Conservation (phyloP, 2,797 vertebrate genomes). For the Acrocephalus scirpaceus region DNA sequence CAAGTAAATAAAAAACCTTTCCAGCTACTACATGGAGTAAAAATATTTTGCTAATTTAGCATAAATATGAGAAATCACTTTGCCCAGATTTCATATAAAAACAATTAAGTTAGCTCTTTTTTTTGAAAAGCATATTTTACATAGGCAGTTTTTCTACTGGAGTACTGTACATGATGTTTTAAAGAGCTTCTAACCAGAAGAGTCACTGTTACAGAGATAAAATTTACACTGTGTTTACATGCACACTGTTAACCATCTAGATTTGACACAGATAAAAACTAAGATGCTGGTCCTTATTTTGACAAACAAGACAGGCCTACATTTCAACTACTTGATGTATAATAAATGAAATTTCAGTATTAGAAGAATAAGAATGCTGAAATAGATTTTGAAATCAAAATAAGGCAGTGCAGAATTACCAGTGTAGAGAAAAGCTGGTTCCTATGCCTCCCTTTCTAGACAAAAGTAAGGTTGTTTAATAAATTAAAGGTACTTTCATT, state of each 20-base stretch:
- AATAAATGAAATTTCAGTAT: constrained; percentile 51
- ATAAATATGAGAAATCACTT: constrained; percentile 19
- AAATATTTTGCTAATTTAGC: constrained; percentile 40
- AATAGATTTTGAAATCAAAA: constrained; percentile 50
- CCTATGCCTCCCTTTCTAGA: constrained; percentile 21
- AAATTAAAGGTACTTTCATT: constrained; percentile 49
- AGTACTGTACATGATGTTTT: constrained; percentile 58
- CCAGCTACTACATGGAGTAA: constrained; percentile 38
- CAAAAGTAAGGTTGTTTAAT: constrained; percentile 20
- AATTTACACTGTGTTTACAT: constrained; percentile 59
- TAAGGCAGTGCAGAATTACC: constrained; percentile 39
- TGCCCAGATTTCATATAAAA: constrained; percentile 34
- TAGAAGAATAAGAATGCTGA: constrained; percentile 51
- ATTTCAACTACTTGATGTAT: constrained; percentile 52
- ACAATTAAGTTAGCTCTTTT: background rate
- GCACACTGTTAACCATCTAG: constrained; percentile 58
- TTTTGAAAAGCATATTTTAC: constrained; percentile 20
- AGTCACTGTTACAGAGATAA: constrained; percentile 50
- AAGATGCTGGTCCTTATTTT: constrained; percentile 58
- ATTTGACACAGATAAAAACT: constrained; percentile 62
- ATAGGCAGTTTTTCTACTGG: constrained; percentile 52
- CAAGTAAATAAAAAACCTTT: constrained; percentile 38
- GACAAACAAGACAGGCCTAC: constrained; percentile 65
- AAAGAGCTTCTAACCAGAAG: constrained; percentile 52
- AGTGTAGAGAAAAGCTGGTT: constrained; percentile 34